Percentiles rank a stretch among this genome's conserved stretches.
These are phyloP conservation scores for Ciona savignyi DNA, from an alignment of 23 tunicate species.

Conservation along the genomic window DNA sequence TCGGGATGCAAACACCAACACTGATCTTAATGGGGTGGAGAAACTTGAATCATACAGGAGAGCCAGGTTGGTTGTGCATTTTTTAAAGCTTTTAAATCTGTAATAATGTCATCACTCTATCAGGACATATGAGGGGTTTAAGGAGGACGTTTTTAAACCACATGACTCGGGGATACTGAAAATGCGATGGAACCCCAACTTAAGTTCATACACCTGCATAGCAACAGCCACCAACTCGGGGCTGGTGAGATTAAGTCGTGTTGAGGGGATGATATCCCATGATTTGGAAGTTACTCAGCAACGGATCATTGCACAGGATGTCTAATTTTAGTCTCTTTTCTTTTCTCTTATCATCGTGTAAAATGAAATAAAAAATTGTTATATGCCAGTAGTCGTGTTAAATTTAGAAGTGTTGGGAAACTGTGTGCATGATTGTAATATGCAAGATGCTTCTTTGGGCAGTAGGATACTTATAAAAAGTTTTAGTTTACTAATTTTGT, in stretches of 20 bases:
- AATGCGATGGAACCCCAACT: slow-evolving; percentile 78
- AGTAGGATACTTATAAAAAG: no score
- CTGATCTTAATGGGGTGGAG: neutral
- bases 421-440: no score
- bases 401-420: no score
- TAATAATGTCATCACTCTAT: no score
- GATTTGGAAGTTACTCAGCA: slow-evolving; percentile 17
- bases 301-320: neutral
- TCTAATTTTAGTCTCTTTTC: neutral
- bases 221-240: slow-evolving; percentile 69
- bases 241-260: slow-evolving; percentile 59
- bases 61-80: neutral
- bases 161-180: slow-evolving; percentile 34
- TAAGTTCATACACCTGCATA: slow-evolving; percentile 58
- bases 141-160: slow-evolving; percentile 21
- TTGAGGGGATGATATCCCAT: slow-evolving; percentile 27
- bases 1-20: neutral
- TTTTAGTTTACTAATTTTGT: no score
- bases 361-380: no score
- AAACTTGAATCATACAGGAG: neutral
- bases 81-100: no score
- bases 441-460: no score
- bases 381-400: no score
- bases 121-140: slow-evolving; percentile 49
- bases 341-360: neutral